A percentile compares a stretch with the other conserved stretches of the same genome.
Evolutionary conservation across 2,113 vertebrate genomes (phyloP).

Genomic region (Salvelinus alpinus): DNA sequence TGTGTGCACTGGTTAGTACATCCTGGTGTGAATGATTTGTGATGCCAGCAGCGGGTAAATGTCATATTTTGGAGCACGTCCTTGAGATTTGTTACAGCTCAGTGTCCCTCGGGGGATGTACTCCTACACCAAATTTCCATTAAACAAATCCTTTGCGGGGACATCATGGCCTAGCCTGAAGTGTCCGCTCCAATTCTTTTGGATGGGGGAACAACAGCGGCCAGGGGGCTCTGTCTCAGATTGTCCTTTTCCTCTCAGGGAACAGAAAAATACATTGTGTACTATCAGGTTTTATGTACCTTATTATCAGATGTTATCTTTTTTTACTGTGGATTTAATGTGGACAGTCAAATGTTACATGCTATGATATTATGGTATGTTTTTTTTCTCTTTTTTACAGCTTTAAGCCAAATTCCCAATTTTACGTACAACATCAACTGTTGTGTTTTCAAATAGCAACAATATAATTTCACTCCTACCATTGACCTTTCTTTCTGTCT

Average conservation of each 20-base stretch:
- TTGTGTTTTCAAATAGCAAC: too few species aligned
- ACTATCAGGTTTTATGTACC: too few species aligned
- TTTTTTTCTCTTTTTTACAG: too few species aligned
- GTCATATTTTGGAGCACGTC: slow-evolving; percentile 39
- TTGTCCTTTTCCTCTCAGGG: slow-evolving; percentile 11
- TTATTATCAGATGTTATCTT: background rate
- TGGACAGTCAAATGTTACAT: too few species aligned
- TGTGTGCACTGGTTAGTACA: slow-evolving; percentile 3
- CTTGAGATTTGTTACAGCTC: slow-evolving; percentile 41
- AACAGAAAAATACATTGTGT: background rate
- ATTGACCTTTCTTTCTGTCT: background rate
- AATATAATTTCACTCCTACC: too few species aligned
- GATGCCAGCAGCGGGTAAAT: slow-evolving; percentile 49
- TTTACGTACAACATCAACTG: too few species aligned
- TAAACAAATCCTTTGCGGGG: slow-evolving; percentile 44
- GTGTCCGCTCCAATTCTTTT: slow-evolving; percentile 51
- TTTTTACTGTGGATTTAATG: background rate
- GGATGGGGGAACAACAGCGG: slow-evolving; percentile 28
- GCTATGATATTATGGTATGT: too few species aligned
- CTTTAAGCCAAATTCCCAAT: too few species aligned
- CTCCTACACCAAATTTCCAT: slow-evolving; percentile 52
- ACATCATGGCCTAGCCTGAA: slow-evolving; percentile 26
- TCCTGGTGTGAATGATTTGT: slow-evolving; percentile 44
- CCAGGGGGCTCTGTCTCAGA: slow-evolving; percentile 1
- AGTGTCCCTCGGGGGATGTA: slow-evolving; percentile 33